These are phyloP conservation scores for Scaptomyza polygonia DNA, from an alignment of 2,888 invertebrate genomes.

Conservation along the genomic window DNA sequence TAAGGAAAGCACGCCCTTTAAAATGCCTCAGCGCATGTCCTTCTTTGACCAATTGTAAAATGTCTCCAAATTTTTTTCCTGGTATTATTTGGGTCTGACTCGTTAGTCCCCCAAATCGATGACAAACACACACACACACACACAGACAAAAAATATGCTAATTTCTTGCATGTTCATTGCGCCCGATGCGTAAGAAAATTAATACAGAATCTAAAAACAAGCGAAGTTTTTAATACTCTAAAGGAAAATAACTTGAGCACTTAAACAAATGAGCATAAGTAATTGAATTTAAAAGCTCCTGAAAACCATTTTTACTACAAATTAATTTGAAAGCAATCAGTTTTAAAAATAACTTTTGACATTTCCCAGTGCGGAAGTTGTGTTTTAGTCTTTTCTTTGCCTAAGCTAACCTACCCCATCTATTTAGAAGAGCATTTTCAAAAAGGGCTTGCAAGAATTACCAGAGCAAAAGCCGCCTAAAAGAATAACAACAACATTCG, in stretches of 20 bases:
- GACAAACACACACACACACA: conserved; percentile 34
- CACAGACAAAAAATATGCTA: conserved; percentile 65
- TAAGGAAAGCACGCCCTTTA: conserved; percentile 41
- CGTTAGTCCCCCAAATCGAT: conserved; percentile 71
- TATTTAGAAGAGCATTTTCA: conserved; percentile 26
- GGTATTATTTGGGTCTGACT: conserved; percentile 33
- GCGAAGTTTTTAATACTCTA: conserved; percentile 32
- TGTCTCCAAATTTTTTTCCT: conserved; percentile 13
- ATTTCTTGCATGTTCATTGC: conserved; percentile 70
- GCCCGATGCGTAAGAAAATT: conserved; percentile 60
- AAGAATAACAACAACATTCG: conserved; percentile 32
- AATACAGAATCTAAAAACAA: conserved; percentile 44
- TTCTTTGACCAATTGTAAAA: conserved; percentile 67
- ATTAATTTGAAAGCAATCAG: too few species aligned
- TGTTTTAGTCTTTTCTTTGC: neutral
- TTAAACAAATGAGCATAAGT: too few species aligned
- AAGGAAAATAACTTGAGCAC: neutral
- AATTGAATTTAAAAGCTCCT: too few species aligned
- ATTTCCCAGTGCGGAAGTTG: too few species aligned
- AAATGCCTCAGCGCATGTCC: conserved; percentile 29
- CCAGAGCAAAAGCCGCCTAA: conserved; percentile 43
- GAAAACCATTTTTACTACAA: too few species aligned
- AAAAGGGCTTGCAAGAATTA: conserved; percentile 48
- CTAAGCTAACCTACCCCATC: neutral
- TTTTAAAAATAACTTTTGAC: neutral